These are phyloP conservation scores for Nettapus auritus DNA, from an alignment of 2,113 vertebrate species.

Conservation along the genomic window DNA sequence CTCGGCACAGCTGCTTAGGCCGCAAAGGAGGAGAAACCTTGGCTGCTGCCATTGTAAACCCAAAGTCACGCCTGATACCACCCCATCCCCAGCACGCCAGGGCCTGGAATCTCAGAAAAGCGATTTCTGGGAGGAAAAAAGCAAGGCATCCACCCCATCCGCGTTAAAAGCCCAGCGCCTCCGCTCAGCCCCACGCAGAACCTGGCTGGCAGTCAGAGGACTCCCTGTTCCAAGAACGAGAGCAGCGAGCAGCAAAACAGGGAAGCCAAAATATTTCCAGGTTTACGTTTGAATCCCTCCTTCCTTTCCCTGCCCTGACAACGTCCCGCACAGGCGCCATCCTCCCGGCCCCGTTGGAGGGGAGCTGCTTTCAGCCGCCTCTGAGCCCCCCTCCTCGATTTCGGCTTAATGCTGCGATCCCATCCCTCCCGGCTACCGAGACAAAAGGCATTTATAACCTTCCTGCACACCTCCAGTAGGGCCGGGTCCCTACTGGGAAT, in stretches of 20 bases:
- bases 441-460: slow-evolving; percentile 78
- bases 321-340: neutral
- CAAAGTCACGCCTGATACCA: neutral
- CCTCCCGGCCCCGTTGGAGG: neutral
- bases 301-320: slow-evolving; percentile 10
- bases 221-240: neutral
- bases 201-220: slow-evolving; percentile 6
- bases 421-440: slow-evolving; percentile 40
- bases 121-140: slow-evolving; percentile 31
- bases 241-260: neutral
- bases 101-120: slow-evolving; percentile 7
- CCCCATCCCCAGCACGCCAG: neutral
- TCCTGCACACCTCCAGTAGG: slow-evolving; percentile 67
- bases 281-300: slow-evolving; percentile 31
- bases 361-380: slow-evolving; percentile 53
- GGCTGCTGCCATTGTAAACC: neutral
- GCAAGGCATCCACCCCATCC: neutral
- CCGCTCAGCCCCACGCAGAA: neutral
- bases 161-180: neutral
- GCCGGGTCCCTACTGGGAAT: slow-evolving; percentile 70
- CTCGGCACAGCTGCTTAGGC: slow-evolving; percentile 2
- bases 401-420: slow-evolving; percentile 41
- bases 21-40: slow-evolving; percentile 46
- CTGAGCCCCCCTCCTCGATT: slow-evolving; percentile 57
- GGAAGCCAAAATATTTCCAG: slow-evolving; percentile 48